These are phyloP conservation scores for Kryptopterus vitreolus DNA, from an alignment of 2,797 vertebrate species.

Conservation along the genomic window DNA sequence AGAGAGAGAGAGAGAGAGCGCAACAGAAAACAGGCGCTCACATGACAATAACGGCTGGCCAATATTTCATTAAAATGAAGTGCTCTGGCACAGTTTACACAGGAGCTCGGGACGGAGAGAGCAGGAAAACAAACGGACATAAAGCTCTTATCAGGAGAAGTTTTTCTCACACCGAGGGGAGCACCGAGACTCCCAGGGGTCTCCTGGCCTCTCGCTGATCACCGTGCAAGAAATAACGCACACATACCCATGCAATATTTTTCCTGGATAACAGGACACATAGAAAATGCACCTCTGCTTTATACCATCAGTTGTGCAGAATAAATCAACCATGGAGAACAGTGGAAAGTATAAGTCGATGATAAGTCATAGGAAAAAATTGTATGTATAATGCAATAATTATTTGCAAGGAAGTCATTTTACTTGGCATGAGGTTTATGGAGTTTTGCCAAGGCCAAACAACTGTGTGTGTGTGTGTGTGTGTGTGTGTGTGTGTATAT, in stretches of 20 bases:
- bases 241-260: slow-evolving; percentile 22
- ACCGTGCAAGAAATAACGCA: slow-evolving; percentile 47
- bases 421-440: background rate
- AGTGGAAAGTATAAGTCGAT: background rate
- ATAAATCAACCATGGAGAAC: background rate
- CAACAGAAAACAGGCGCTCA: slow-evolving; percentile 63
- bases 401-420: background rate
- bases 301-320: slow-evolving; percentile 3
- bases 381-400: background rate
- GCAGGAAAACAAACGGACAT: slow-evolving; percentile 60
- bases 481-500: no score
- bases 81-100: slow-evolving; percentile 86
- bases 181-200: slow-evolving; percentile 66
- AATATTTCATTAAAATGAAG: slow-evolving; percentile 97
- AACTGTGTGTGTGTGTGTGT: no score
- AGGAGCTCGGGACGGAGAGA: slow-evolving; percentile 68
- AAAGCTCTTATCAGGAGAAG: slow-evolving; percentile 71
- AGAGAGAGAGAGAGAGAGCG: background rate
- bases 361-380: background rate
- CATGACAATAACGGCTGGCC: slow-evolving; percentile 84
- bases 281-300: background rate
- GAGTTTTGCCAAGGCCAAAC: background rate
- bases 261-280: slow-evolving; percentile 43
- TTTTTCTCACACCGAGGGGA: slow-evolving; percentile 66
- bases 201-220: slow-evolving; percentile 50